These are phyloP conservation scores for Gymnoscopelus microlampas DNA, from an alignment of 2,797 vertebrate species.

Conservation along the genomic window DNA sequence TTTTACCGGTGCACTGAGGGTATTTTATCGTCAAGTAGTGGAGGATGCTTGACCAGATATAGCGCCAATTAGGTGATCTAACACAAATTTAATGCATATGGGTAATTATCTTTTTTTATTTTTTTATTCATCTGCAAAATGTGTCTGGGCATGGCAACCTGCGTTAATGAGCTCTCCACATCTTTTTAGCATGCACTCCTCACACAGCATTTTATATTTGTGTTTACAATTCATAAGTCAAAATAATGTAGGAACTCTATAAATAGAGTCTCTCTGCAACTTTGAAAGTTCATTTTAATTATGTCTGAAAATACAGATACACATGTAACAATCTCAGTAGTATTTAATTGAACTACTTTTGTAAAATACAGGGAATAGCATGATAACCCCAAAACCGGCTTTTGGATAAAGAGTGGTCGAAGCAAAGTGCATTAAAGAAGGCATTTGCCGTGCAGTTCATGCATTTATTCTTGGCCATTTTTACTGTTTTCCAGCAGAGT, in stretches of 20 bases:
- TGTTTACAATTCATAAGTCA: not conserved
- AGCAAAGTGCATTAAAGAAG: too few species aligned
- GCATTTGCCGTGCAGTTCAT: too few species aligned
- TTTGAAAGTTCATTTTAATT: too few species aligned
- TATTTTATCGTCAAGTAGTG: conserved; percentile 29
- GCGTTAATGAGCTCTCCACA: conserved; percentile 11
- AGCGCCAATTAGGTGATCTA: conserved; percentile 16
- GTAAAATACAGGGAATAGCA: too few species aligned
- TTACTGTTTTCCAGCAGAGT: too few species aligned
- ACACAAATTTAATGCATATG: conserved; percentile 27
- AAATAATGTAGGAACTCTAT: not conserved
- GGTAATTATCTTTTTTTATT: conserved; percentile 9
- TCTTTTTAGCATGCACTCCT: not conserved
- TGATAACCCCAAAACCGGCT: too few species aligned
- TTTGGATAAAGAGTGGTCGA: too few species aligned
- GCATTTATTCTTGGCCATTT: too few species aligned
- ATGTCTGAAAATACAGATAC: too few species aligned
- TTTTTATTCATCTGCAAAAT: conserved; percentile 24
- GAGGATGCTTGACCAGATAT: not conserved
- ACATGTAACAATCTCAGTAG: too few species aligned
- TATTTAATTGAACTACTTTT: too few species aligned
- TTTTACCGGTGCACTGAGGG: not conserved
- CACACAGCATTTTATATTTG: conserved; percentile 9
- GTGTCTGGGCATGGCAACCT: not conserved
- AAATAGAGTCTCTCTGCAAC: not conserved